phyloP scores from a whole-genome alignment of 53 echinoderm and acorn worm genomes.

The Antedon mediterranea region DNA sequence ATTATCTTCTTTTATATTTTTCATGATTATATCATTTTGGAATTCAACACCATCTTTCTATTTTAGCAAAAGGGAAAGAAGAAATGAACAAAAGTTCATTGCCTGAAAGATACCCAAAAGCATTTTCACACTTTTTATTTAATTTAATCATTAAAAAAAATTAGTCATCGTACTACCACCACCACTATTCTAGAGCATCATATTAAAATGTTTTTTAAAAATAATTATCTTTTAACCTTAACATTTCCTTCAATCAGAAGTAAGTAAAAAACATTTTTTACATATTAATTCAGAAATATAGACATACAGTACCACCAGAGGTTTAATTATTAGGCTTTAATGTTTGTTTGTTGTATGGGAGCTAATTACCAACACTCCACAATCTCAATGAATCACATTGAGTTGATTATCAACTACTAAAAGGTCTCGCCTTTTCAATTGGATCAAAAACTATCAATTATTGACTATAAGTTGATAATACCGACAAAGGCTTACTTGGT shows the following conservation, averaged over 20 bases:
- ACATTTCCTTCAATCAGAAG: too few relatives aligned
- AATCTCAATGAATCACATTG: background rate
- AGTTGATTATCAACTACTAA: background rate
- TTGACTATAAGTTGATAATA: background rate
- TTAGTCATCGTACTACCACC: background rate
- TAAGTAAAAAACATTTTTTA: too few relatives aligned
- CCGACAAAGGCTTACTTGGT: background rate
- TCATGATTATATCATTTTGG: background rate
- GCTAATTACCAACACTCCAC: background rate
- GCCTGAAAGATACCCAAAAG: background rate
- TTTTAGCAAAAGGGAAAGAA: background rate
- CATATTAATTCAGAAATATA: too few relatives aligned
- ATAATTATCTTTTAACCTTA: too few relatives aligned
- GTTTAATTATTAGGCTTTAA: too few relatives aligned
- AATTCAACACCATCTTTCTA: background rate
- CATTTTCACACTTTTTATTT: background rate
- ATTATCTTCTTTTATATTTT: background rate
- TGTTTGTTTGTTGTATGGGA: too few relatives aligned
- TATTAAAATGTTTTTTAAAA: too few relatives aligned
- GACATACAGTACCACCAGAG: too few relatives aligned
- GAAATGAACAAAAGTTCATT: background rate
- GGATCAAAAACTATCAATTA: background rate
- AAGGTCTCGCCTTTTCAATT: background rate
- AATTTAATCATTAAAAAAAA: background rate
- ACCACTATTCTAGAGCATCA: background rate